Conservation (phyloP, 2,113 vertebrate genomes). For the Aldabrachelys gigantea region DNA sequence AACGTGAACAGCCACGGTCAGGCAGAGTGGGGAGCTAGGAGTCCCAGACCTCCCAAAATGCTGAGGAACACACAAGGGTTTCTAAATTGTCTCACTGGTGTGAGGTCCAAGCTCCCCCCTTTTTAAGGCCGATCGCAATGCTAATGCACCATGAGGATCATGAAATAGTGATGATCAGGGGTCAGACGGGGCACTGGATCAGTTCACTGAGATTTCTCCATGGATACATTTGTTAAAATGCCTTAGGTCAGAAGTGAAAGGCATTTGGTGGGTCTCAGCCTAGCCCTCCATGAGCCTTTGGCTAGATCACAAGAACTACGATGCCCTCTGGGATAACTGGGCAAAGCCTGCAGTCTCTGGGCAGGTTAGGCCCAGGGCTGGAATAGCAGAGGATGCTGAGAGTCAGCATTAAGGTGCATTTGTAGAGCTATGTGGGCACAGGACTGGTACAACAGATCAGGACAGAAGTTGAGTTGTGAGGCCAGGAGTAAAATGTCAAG, state of each 20-base stretch:
- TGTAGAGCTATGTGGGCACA: not conserved
- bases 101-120: not conserved
- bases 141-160: not conserved
- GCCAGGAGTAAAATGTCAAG: not conserved
- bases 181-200: not conserved
- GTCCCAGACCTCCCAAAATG: not conserved
- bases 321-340: not conserved
- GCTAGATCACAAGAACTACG: not conserved
- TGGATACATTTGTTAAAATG: not conserved
- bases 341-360: not conserved
- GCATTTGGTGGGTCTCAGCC: not conserved
- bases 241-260: not conserved
- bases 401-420: not conserved
- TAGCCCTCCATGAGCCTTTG: not conserved
- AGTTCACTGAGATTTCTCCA: not conserved
- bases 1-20: not conserved
- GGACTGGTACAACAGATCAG: not conserved
- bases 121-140: not conserved
- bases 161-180: not conserved
- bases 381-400: not conserved
- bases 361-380: not conserved
- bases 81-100: not conserved
- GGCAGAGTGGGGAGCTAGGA: not conserved
- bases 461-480: not conserved
- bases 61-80: not conserved